Evolutionary conservation across 2,888 invertebrate species (phyloP), one percentile per base, ranked within the genome.

Genomic region (Scaptomyza tumidula): DNA sequence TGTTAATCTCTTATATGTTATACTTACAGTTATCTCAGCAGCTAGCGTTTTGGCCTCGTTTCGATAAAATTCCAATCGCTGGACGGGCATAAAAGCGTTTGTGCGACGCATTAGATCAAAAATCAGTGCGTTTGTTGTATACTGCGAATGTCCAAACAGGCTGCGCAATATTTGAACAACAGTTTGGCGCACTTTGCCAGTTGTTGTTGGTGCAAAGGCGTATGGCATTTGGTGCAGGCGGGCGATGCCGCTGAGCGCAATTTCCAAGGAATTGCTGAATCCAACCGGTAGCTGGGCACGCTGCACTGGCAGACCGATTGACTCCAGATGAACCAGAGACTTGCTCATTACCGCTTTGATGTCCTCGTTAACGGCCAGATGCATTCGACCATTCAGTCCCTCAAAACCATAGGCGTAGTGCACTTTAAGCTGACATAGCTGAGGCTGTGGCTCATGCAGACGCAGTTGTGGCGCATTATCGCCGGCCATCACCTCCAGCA

Each of bases 401-500:
- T 61, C 59, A 43, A 88, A 78, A 1, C 87, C 89, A n/a, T 84
- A 33, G 3, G 87, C 64, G 45, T 89, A 91, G 52, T 80, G 70
- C 48, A 94, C 94, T 3, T 92, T 93, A 1, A 94, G 70, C 5
- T 91, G 79, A 3, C 88, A 89, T 14, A 93, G 78, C 27, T 93
- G 89, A 3, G 95, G 93, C 3, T 95, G 93, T 0, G 93, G 93
- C 24, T 93, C 91, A 27, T 94, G 90, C 1, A 95, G 89, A 3
- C 92, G 89, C 48, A 95, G 87, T 37, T 90, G 82, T 0, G 67
- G 59, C 4, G 89, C 90, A 50, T 92, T 92, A 6, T 92, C 91
- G 0, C 93, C 94, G 0, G 94, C 93, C 93, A 96, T 93, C 3
- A 95, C 91, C 80, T 93, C 93, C 78, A 96, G 90, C 66, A 96